Evolutionary conservation across 2,113 vertebrate genomes (phyloP).

Genomic region (Vanacampus margaritifer): DNA sequence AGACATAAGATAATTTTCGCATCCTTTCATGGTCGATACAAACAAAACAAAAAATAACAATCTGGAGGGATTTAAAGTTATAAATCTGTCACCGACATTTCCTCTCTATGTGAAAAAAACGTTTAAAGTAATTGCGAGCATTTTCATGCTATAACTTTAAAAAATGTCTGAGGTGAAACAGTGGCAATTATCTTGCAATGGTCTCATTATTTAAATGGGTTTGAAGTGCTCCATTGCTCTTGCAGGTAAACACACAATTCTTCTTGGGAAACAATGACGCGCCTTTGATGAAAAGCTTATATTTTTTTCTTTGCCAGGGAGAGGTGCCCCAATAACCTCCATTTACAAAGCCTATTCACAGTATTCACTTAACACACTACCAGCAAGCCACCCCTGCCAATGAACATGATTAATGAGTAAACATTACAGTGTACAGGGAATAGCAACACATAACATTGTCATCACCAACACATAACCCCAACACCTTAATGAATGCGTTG

Average conservation of each 20-base stretch:
- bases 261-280: constrained; percentile 36
- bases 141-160: constrained; percentile 30
- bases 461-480: constrained; percentile 3
- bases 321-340: constrained; percentile 19
- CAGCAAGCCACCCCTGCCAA: constrained; percentile 10
- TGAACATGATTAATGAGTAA: constrained; percentile 34
- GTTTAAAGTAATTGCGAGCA: constrained; percentile 42
- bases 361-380: constrained; percentile 16
- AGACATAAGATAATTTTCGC: constrained; percentile 13
- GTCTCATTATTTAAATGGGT: constrained; percentile 53
- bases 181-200: constrained; percentile 35
- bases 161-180: constrained; percentile 47
- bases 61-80: constrained; percentile 1
- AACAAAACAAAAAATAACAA: neutral
- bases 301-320: constrained; percentile 5
- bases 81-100: constrained; percentile 19
- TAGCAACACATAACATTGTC: constrained; percentile 3
- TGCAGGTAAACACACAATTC: constrained; percentile 40
- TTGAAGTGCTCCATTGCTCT: constrained; percentile 42
- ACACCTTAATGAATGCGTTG: neutral
- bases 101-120: constrained; percentile 1
- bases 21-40: constrained; percentile 18
- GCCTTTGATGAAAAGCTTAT: constrained; percentile 42
- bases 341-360: constrained; percentile 38
- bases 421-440: constrained; percentile 10